Evolutionary conservation across 1,140 invertebrate species (phyloP).

Genomic region (Drosophila erecta): DNA sequence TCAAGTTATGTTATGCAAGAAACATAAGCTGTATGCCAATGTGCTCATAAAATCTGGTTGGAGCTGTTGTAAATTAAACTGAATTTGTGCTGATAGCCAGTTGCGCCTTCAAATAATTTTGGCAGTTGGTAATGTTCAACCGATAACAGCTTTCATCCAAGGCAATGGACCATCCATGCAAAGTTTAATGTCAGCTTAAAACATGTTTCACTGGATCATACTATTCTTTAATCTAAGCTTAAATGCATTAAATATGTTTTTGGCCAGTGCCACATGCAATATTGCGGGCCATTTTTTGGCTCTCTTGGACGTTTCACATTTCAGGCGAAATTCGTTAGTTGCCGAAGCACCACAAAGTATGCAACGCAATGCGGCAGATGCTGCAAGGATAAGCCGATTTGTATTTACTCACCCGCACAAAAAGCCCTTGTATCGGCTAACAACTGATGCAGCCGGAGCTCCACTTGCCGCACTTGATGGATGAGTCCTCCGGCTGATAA

Average conservation of each 20-base stretch:
- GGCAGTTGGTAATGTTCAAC: background rate
- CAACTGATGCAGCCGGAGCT: slow-evolving; percentile 27
- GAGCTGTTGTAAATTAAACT: slow-evolving; percentile 1
- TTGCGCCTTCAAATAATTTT: background rate
- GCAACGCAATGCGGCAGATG: slow-evolving; percentile 23
- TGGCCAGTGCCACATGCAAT: slow-evolving; percentile 1
- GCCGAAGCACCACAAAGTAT: slow-evolving; percentile 28
- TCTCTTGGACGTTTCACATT: slow-evolving; percentile 15
- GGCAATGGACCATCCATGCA: background rate
- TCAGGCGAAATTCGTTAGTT: slow-evolving; percentile 46
- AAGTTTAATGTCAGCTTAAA: too few relatives aligned
- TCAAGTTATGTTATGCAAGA: background rate
- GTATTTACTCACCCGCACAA: slow-evolving; percentile 30
- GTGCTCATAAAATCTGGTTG: slow-evolving; percentile 11
- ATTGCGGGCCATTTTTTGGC: background rate
- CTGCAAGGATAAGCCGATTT: slow-evolving; percentile 39
- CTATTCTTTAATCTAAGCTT: too few relatives aligned
- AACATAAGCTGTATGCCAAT: slow-evolving; percentile 1
- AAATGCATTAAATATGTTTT: too few relatives aligned
- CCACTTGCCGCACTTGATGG: slow-evolving; percentile 47
- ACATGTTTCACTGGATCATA: too few relatives aligned
- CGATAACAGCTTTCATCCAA: slow-evolving; percentile 15
- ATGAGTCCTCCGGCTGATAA: slow-evolving; percentile 39
- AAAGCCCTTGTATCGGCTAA: background rate
- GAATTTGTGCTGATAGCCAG: background rate